phyloP scores from a whole-genome alignment of 2,113 vertebrate species.

The Rhinopomastus cyanomelas region DNA sequence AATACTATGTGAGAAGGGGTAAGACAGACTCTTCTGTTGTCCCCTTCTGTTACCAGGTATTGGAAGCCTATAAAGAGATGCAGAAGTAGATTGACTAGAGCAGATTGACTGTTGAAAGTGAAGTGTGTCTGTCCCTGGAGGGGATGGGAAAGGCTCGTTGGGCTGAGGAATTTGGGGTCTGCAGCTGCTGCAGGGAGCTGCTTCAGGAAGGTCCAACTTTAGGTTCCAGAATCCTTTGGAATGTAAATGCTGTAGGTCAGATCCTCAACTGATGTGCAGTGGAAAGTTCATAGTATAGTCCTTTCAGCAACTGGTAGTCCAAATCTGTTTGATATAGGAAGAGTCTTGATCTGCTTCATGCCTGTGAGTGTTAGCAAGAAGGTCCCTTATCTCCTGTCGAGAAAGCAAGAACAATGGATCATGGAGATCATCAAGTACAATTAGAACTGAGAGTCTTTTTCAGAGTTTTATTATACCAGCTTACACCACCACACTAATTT shows the following conservation, averaged over 20 bases:
- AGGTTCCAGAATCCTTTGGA: neutral
- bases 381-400: neutral
- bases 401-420: neutral
- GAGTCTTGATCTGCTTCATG: neutral
- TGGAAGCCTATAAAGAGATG: neutral
- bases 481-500: neutral
- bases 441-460: conserved; percentile 30
- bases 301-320: neutral
- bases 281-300: neutral
- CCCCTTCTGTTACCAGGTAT: conserved; percentile 22
- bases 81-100: conserved; percentile 37
- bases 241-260: neutral
- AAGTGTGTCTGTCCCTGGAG: neutral
- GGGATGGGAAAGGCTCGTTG: neutral
- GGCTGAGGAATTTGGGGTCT: conserved; percentile 4
- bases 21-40: neutral
- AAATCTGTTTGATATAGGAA: neutral
- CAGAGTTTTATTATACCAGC: neutral
- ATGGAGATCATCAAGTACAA: conserved; percentile 1
- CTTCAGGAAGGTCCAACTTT: neutral
- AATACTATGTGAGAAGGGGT: neutral
- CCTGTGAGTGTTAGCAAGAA: neutral
- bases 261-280: neutral
- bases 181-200: neutral
- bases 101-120: conserved; percentile 37